Conservation (phyloP, 1,140 invertebrate species). For the Zaprionus vittiger region DNA sequence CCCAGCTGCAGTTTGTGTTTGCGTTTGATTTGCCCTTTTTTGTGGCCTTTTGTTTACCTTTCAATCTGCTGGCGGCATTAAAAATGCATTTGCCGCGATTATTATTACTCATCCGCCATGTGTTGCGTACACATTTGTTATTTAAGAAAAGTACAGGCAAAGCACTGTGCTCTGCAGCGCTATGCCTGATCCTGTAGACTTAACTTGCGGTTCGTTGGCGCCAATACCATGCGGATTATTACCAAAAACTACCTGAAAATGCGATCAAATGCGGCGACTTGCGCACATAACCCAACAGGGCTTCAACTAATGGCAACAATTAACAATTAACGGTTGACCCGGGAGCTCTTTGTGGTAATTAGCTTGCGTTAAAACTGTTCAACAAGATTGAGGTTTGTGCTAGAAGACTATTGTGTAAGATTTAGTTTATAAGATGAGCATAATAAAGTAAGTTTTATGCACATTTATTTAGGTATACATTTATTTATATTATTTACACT, state of each 20-base stretch:
- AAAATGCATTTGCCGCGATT: conserved; percentile 63
- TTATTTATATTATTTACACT: too few species aligned
- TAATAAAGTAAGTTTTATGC: too few species aligned
- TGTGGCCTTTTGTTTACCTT: conserved; percentile 51
- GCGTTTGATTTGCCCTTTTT: conserved; percentile 73
- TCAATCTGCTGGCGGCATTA: conserved; percentile 64
- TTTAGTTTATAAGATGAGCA: too few species aligned
- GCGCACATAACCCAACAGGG: neutral
- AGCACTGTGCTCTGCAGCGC: too few species aligned
- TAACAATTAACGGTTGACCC: conserved; percentile 53
- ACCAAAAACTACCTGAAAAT: conserved; percentile 18
- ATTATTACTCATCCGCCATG: conserved; percentile 67
- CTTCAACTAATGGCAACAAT: conserved; percentile 41
- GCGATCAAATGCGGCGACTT: conserved; percentile 41
- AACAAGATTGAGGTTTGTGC: conserved; percentile 5
- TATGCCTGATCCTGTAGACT: conserved; percentile 14
- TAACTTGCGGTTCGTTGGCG: neutral
- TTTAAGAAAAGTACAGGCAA: conserved; percentile 53
- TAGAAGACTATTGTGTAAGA: neutral
- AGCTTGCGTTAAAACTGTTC: conserved; percentile 46
- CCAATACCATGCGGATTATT: neutral
- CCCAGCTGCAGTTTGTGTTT: conserved; percentile 54
- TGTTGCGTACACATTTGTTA: conserved; percentile 59
- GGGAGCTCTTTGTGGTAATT: conserved; percentile 33
- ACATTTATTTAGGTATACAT: too few species aligned